phyloP scores from a whole-genome alignment of 2,113 vertebrate species.

The Capreolus pygargus region DNA sequence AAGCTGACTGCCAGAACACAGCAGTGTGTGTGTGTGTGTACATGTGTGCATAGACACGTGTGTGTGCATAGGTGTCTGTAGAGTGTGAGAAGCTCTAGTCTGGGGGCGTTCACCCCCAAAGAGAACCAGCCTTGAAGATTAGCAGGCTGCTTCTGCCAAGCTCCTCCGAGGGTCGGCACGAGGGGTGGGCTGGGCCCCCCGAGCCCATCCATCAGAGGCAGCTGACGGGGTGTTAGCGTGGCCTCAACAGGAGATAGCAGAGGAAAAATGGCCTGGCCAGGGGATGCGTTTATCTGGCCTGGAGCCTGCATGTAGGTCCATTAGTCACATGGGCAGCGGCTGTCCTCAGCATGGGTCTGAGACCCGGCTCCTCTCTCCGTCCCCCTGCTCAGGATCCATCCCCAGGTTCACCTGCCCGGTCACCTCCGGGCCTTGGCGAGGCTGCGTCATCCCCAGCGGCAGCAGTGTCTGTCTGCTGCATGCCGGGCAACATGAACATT shows the following conservation, averaged over 20 bases:
- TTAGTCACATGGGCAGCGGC: background rate
- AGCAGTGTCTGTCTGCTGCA: accelerated
- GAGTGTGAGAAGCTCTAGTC: background rate
- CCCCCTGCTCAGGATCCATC: background rate
- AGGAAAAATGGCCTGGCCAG: slow-evolving; percentile 3
- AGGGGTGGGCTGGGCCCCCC: background rate
- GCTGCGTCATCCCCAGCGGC: accelerated
- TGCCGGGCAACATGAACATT: accelerated
- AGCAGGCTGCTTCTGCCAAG: background rate
- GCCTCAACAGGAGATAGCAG: background rate
- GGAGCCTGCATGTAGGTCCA: background rate
- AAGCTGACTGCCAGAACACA: background rate
- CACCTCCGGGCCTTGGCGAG: background rate
- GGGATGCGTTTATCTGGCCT: slow-evolving; percentile 28
- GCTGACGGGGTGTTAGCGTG: background rate
- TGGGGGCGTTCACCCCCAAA: background rate
- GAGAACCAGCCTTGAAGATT: background rate
- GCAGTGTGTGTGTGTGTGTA: background rate
- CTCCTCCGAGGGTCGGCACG: accelerated
- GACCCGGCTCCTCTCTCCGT: background rate
- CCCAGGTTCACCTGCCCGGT: background rate
- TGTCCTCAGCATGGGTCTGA: background rate
- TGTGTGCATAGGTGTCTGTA: accelerated
- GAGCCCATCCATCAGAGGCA: background rate
- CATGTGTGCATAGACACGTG: accelerated